Conservation (phyloP, 2,113 vertebrate species). For the Oostethus manadensis region DNA sequence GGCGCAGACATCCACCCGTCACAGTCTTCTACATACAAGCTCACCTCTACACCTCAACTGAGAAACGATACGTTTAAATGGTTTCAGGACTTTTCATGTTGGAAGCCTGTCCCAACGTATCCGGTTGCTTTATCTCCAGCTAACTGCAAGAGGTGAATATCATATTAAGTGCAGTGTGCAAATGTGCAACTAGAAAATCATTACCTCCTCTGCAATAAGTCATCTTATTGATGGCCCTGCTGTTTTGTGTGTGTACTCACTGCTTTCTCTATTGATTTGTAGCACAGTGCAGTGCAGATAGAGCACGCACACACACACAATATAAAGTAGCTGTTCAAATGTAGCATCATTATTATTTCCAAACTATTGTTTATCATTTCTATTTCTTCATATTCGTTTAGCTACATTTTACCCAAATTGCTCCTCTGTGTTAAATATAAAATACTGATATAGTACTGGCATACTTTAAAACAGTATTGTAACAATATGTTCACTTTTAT, state of each 20-base stretch:
- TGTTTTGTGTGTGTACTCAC: conserved; percentile 50
- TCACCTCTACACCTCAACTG: background rate
- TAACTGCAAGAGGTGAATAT: conserved; percentile 31
- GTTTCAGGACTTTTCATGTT: conserved; percentile 21
- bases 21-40: conserved; percentile 15
- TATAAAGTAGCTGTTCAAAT: background rate
- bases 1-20: conserved; percentile 22
- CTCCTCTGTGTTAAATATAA: background rate
- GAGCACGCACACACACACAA: conserved; percentile 2
- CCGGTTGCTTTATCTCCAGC: conserved; percentile 32
- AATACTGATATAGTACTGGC: no score
- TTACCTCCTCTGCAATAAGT: conserved; percentile 46
- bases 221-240: conserved; percentile 37
- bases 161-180: conserved; percentile 17
- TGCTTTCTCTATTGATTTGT: conserved; percentile 51
- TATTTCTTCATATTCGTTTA: no score
- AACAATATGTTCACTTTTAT: no score
- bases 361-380: background rate
- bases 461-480: no score
- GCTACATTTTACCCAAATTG: no score
- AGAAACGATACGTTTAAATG: conserved; percentile 11
- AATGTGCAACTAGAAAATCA: conserved; percentile 18
- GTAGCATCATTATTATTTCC: background rate
- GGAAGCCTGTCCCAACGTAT: conserved; percentile 6
- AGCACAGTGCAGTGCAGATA: conserved; percentile 25